Evolutionary conservation across 1,140 invertebrate species (phyloP).

Genomic region (Ceratosolen fusciceps): DNA sequence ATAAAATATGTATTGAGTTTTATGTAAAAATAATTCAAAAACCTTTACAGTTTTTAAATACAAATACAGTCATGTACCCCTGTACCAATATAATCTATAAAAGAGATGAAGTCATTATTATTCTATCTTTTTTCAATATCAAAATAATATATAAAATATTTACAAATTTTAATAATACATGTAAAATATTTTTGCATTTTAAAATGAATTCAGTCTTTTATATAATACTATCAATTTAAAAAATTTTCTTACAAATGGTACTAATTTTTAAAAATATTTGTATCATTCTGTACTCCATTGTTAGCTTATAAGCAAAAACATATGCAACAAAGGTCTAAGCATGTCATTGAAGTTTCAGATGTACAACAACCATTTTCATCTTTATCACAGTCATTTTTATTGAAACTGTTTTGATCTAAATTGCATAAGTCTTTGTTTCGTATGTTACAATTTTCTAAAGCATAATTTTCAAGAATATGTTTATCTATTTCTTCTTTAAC

Average conservation of each 20-base stretch:
- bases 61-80: not conserved
- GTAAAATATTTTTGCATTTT: not conserved
- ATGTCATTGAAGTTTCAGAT: not conserved
- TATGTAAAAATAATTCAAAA: not conserved
- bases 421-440: not conserved
- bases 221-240: not conserved
- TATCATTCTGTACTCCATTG: not conserved
- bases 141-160: not conserved
- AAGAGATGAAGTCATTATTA: not conserved
- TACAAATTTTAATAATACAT: not conserved
- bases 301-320: slow-evolving; percentile 6
- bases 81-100: not conserved
- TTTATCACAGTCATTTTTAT: not conserved
- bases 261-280: not conserved
- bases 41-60: not conserved
- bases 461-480: not conserved
- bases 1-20: not conserved
- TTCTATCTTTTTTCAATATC: not conserved
- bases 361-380: not conserved
- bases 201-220: not conserved
- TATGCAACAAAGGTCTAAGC: not conserved
- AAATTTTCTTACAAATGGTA: not conserved
- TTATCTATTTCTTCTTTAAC: not conserved
- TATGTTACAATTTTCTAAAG: not conserved
- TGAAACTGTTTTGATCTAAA: not conserved